These are phyloP conservation scores for Melinopterus prodromus DNA, from an alignment of 2,888 invertebrate species.

Conservation along the genomic window DNA sequence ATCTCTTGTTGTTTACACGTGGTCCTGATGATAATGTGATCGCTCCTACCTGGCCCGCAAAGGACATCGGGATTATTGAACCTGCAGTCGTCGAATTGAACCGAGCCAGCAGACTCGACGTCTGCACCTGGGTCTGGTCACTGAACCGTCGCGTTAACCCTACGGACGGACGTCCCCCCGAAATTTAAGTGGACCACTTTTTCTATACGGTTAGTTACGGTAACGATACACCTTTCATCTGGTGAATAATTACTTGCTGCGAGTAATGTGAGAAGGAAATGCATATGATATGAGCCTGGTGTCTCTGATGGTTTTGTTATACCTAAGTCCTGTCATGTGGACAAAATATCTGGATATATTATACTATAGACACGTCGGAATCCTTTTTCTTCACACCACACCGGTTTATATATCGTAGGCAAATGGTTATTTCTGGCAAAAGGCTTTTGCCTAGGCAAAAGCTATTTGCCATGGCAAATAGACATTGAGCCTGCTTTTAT, in stretches of 20 bases:
- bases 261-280: background rate
- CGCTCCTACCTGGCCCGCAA: background rate
- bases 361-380: too few species aligned
- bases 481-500: too few species aligned
- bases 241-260: background rate
- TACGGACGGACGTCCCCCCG: background rate
- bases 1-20: constrained; percentile 4
- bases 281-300: too few species aligned
- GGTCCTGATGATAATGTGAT: background rate
- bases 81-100: background rate
- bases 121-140: background rate
- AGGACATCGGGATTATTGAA: constrained; percentile 4
- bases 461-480: too few species aligned
- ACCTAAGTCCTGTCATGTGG: too few species aligned
- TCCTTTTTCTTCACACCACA: too few species aligned
- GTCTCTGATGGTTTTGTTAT: too few species aligned
- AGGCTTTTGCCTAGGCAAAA: too few species aligned
- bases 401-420: too few species aligned
- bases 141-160: background rate
- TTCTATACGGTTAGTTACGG: background rate
- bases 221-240: constrained; percentile 4
- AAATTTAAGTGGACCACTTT: background rate
- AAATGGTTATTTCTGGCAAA: too few species aligned
- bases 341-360: too few species aligned
- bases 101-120: background rate